phyloP scores from a whole-genome alignment of 2,888 invertebrate species.

The Yponomeuta cagnagella region DNA sequence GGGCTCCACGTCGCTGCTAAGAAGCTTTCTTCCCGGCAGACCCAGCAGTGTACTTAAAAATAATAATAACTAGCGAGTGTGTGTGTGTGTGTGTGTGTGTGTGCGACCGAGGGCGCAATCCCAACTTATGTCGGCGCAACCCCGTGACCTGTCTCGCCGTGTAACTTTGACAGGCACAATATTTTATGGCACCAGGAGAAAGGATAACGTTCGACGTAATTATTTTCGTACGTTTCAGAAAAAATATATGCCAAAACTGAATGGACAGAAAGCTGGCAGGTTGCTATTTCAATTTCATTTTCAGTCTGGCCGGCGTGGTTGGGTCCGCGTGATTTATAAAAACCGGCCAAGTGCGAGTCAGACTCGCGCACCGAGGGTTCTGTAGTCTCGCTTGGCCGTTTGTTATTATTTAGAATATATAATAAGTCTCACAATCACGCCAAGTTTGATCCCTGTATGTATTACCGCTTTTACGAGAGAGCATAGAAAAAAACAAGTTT shows the following conservation, averaged over 20 bases:
- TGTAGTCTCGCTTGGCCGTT: too few species aligned
- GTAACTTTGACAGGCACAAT: constrained; percentile 23
- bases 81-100: constrained; percentile 24
- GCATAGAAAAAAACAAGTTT: too few species aligned
- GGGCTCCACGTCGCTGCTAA: constrained; percentile 23
- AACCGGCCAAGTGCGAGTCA: too few species aligned
- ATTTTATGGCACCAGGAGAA: constrained; percentile 18
- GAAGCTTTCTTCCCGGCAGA: constrained; percentile 34
- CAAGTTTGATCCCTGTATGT: too few species aligned
- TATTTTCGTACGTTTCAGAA: not conserved
- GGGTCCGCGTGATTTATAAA: not conserved
- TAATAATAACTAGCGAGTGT: constrained; percentile 35
- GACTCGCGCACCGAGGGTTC: too few species aligned
- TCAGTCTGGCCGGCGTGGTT: not conserved
- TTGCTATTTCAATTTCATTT: not conserved
- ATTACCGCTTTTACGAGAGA: too few species aligned
- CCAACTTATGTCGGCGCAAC: constrained; percentile 23
- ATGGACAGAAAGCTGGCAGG: too few species aligned
- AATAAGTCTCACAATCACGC: too few species aligned
- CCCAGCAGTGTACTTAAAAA: constrained; percentile 41
- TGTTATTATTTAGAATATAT: too few species aligned
- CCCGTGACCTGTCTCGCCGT: constrained; percentile 35
- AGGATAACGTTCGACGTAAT: not conserved
- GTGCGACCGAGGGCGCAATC: constrained; percentile 27
- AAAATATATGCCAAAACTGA: too few species aligned